phyloP scores from a whole-genome alignment of 23 tunicate species.

The Phallusia fumigata region DNA sequence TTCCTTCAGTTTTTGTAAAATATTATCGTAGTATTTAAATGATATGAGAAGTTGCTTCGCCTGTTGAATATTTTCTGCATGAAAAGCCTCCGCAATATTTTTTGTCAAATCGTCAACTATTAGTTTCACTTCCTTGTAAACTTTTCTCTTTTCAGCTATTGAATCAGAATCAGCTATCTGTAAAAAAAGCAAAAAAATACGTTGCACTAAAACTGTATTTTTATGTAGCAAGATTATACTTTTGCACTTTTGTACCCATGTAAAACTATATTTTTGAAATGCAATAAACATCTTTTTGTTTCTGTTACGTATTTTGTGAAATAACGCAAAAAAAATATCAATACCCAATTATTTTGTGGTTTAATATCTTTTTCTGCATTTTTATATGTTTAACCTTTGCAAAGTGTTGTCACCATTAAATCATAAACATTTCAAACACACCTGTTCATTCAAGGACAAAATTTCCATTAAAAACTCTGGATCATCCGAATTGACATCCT shows the following conservation, averaged over 20 bases:
- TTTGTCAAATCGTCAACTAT: constrained; percentile 25
- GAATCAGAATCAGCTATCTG: constrained; percentile 48
- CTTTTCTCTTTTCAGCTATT: not conserved
- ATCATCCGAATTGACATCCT: constrained; percentile 65
- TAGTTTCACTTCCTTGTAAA: constrained; percentile 21
- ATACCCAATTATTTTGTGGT: too few relatives aligned
- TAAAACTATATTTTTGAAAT: not conserved
- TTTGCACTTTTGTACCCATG: not conserved
- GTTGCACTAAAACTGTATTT: not conserved
- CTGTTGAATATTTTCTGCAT: constrained; percentile 5
- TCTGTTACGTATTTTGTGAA: too few relatives aligned
- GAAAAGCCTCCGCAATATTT: constrained; percentile 43
- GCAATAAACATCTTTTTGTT: too few relatives aligned
- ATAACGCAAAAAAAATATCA: too few relatives aligned
- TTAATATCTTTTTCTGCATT: too few relatives aligned
- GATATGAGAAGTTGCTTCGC: constrained; percentile 51
- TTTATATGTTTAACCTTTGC: too few relatives aligned
- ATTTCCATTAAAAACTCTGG: constrained; percentile 87
- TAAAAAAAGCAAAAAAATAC: too few relatives aligned
- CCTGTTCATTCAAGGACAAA: constrained; percentile 88
- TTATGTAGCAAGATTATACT: not conserved
- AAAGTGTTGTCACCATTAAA: not conserved
- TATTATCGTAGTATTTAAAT: constrained; percentile 71
- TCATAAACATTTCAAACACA: constrained; percentile 11
- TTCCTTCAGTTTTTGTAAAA: constrained; percentile 57